Conservation (phyloP, 2,113 vertebrate genomes). For the Martes martes region DNA sequence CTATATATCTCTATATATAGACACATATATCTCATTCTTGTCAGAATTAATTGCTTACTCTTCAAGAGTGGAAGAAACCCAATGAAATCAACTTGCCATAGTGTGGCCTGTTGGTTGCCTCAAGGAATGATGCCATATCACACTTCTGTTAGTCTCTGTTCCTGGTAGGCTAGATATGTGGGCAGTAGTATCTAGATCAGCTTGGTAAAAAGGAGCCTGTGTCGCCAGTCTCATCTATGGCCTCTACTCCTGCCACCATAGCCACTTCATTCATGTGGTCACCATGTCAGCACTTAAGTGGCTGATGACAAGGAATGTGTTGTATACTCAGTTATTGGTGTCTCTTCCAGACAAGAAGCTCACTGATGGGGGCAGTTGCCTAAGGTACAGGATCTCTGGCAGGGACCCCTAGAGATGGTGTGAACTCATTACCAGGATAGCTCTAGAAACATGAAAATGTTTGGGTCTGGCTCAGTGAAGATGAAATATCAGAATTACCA, state of each 20-base stretch:
- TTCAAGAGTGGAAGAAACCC: neutral
- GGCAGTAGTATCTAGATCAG: neutral
- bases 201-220: neutral
- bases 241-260: neutral
- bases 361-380: neutral
- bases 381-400: neutral
- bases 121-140: neutral
- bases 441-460: neutral
- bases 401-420: neutral
- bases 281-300: neutral
- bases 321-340: neutral
- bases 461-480: neutral
- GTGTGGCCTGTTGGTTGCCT: neutral
- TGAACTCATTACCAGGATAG: neutral
- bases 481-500: neutral
- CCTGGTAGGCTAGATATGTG: neutral
- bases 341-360: neutral
- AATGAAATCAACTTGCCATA: neutral
- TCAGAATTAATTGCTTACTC: neutral
- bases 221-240: neutral
- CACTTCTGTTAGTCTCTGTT: neutral
- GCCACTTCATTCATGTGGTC: neutral
- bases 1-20: no score
- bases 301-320: neutral
- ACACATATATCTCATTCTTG: no score